A percentile compares a stretch with the other conserved stretches of the same genome.
phyloP scores from a whole-genome alignment of 2,888 invertebrate species.

The Oscheius sp. region DNA sequence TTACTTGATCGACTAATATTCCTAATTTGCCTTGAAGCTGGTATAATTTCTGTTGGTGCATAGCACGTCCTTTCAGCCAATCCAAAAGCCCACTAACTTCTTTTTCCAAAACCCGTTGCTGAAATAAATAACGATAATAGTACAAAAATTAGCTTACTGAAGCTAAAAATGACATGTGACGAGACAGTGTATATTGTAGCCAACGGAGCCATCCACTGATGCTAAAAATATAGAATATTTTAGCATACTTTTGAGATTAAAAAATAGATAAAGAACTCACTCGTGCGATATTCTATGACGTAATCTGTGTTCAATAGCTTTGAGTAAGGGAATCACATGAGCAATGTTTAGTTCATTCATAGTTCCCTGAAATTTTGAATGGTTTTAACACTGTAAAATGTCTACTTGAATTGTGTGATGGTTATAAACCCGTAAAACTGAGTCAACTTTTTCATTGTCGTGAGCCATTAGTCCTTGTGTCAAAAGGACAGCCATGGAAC shows the following conservation, averaged over 20 bases:
- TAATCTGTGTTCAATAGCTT: slow-evolving; percentile 33
- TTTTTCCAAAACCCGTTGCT: slow-evolving; percentile 25
- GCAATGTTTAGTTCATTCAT: slow-evolving; percentile 24
- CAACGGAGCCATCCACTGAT: slow-evolving; percentile 27
- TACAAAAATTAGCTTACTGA: slow-evolving; percentile 14
- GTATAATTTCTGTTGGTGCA: slow-evolving; percentile 17
- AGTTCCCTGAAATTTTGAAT: slow-evolving; percentile 31
- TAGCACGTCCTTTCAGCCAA: slow-evolving; percentile 19
- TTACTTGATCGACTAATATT: slow-evolving; percentile 23
- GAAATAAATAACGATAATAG: background rate
- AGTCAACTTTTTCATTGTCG: slow-evolving; percentile 33
- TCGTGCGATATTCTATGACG: slow-evolving; percentile 30
- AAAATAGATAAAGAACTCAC: slow-evolving; percentile 22
- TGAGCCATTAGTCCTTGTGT: slow-evolving; percentile 39
- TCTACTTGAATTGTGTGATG: slow-evolving; percentile 27
- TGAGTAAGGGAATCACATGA: slow-evolving; percentile 34
- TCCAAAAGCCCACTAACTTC: slow-evolving; percentile 25
- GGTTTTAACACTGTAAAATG: background rate
- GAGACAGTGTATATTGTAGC: slow-evolving; percentile 20
- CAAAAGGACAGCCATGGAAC: slow-evolving; percentile 36
- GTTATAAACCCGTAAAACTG: slow-evolving; percentile 28
- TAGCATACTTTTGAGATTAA: background rate
- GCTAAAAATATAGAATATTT: background rate
- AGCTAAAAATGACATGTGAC: slow-evolving; percentile 22
- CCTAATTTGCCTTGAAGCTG: slow-evolving; percentile 25